Percentiles rank a stretch among this genome's conserved stretches.
Evolutionary conservation across 2,888 invertebrate genomes (phyloP).

Genomic region (Ophion slaviceki): DNA sequence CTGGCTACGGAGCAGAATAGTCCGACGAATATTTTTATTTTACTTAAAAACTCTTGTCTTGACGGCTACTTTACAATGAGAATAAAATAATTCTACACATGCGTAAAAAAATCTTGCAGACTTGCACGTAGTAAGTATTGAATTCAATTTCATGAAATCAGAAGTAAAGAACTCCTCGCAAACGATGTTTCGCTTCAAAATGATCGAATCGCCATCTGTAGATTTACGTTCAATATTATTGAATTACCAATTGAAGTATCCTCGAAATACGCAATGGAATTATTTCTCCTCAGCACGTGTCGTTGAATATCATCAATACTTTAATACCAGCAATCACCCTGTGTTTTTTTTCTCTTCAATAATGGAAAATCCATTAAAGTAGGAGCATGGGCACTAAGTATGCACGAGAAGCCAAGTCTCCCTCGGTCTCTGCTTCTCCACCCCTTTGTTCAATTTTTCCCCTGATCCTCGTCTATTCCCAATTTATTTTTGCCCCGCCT

Average conservation of each 20-base stretch:
- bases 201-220: background rate
- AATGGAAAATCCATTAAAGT: constrained; percentile 38
- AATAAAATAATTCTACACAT: too few relatives aligned
- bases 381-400: constrained; percentile 69
- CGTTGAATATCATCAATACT: constrained; percentile 3
- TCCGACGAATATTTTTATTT: too few relatives aligned
- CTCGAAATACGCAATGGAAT: too few relatives aligned
- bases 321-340: background rate
- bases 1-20: too few relatives aligned
- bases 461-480: constrained; percentile 21
- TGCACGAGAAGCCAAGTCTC: too few relatives aligned
- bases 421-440: background rate
- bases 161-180: too few relatives aligned
- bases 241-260: background rate
- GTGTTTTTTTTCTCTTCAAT: constrained; percentile 20
- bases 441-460: constrained; percentile 33
- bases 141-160: too few relatives aligned
- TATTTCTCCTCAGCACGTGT: background rate
- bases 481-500: background rate
- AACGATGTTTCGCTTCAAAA: background rate
- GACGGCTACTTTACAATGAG: too few relatives aligned
- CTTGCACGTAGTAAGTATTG: too few relatives aligned
- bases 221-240: background rate
- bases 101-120: too few relatives aligned
- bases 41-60: too few relatives aligned